Evolutionary conservation across 64 coral and sea anemone genomes (phyloP), one percentile per base, ranked within the genome.

Genomic region (Montipora efflorescens): DNA sequence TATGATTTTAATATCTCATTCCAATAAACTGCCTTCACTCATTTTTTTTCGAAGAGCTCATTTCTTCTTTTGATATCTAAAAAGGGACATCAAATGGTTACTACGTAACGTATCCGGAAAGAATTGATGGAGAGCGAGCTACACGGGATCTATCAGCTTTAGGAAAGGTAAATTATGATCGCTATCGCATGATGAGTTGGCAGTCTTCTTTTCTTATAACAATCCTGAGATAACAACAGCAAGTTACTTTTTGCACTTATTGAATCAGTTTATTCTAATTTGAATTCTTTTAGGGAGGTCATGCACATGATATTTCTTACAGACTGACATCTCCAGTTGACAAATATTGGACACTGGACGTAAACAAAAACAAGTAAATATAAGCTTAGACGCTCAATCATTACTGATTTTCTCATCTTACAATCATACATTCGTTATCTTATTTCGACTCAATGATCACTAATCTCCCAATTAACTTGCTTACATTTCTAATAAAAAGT

Each of bases 291-390:
- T 61, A 93, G 92, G 67, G 52, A n/a, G 92, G 55, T 46, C 92
- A 93, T 74, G 36, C 71, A 50, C 59, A 79, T 80, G 80, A 72
- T 10, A 66, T 75, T 7, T 79, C 74, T 20, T 93, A 87, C 51
- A n/a, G 45, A 11, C 8, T 93, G 43, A 71, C 67, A 67, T 59
- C 89, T 51, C 69, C 36, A 36, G 36, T 81, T 69, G 47, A 81
- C 25, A 80, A 93, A 62, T n/a, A 93, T 47, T 87, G 82, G 84
- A 87, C 86, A 0, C 83, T 93, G 25, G 91, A 93, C 53, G 47
- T 86, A 19, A 80, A 93, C 61, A 76, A 75, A 55, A 93, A 93
- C 76, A 93, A 93, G 91, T 93, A 74, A 69, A 62, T 23, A 51
- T 16, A 28, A 7, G 44, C 4, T 47, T 28, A 2, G 44, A 5